These are phyloP conservation scores for Smittia sp. DNA, from an alignment of 2,888 invertebrate species.

Conservation along the genomic window DNA sequence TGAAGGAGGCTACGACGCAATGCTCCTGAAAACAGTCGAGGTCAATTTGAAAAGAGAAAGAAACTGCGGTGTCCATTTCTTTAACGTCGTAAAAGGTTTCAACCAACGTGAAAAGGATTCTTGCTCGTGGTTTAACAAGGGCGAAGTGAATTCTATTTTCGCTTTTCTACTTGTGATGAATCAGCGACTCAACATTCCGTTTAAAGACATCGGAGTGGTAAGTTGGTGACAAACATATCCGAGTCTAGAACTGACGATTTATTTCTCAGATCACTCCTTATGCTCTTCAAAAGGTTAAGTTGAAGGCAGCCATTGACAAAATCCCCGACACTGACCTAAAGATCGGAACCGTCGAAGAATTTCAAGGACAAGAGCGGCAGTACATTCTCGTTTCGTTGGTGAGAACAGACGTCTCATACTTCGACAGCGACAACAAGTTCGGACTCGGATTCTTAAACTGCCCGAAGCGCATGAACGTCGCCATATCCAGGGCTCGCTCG, in stretches of 20 bases:
- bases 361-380: slow-evolving; percentile 71
- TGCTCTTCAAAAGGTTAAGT: slow-evolving; percentile 71
- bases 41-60: slow-evolving; percentile 49
- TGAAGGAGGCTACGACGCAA: slow-evolving; percentile 46
- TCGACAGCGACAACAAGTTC: slow-evolving; percentile 55
- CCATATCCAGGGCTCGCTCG: slow-evolving; percentile 78
- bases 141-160: slow-evolving; percentile 56
- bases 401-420: slow-evolving; percentile 55
- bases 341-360: slow-evolving; percentile 81
- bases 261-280: slow-evolving; percentile 80
- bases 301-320: neutral
- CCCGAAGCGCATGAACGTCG: slow-evolving; percentile 82
- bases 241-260: neutral
- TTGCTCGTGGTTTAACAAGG: slow-evolving; percentile 87
- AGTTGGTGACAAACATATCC: neutral
- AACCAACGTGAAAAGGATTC: slow-evolving; percentile 72
- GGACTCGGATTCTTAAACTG: slow-evolving; percentile 71
- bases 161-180: neutral
- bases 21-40: slow-evolving; percentile 45
- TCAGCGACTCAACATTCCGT: slow-evolving; percentile 55
- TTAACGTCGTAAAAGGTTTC: slow-evolving; percentile 64
- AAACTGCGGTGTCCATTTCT: slow-evolving; percentile 60
- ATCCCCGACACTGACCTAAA: slow-evolving; percentile 61
- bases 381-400: slow-evolving; percentile 73
- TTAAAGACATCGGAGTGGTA: slow-evolving; percentile 73